A percentile compares a stretch with the other conserved stretches of the same genome.
phyloP scores from a whole-genome alignment of 2,888 invertebrate species.

The Galerucella calmariensis region DNA sequence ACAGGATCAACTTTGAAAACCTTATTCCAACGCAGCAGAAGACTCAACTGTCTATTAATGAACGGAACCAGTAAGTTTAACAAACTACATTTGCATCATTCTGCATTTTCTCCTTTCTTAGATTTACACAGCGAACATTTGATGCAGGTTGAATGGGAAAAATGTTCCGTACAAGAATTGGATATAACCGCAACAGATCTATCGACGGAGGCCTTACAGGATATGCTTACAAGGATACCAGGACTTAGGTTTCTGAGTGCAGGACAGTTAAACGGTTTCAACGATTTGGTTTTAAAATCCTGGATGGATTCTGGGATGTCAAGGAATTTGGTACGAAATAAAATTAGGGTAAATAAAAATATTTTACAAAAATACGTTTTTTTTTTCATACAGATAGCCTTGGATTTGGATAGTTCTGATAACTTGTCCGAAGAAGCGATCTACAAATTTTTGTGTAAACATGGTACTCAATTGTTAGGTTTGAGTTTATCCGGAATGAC shows the following conservation, averaged over 20 bases:
- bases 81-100: neutral
- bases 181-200: slow-evolving; percentile 98
- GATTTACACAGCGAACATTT: slow-evolving; percentile 92
- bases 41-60: slow-evolving; percentile 92
- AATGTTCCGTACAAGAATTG: slow-evolving; percentile 87
- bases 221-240: slow-evolving; percentile 89
- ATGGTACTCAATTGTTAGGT: slow-evolving; percentile 90
- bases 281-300: slow-evolving; percentile 91
- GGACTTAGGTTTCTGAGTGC: slow-evolving; percentile 90
- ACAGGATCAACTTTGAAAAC: slow-evolving; percentile 96
- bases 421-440: slow-evolving; percentile 93
- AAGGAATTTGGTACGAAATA: slow-evolving; percentile 62
- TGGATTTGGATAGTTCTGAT: slow-evolving; percentile 96
- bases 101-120: slow-evolving; percentile 60
- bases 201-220: slow-evolving; percentile 91
- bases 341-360: neutral
- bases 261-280: slow-evolving; percentile 97
- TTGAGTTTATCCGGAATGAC: slow-evolving; percentile 94
- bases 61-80: slow-evolving; percentile 88
- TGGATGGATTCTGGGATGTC: slow-evolving; percentile 90
- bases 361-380: neutral
- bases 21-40: slow-evolving; percentile 90
- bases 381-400: slow-evolving; percentile 69
- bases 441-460: slow-evolving; percentile 89
- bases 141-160: slow-evolving; percentile 98